phyloP scores from a whole-genome alignment of 2,797 vertebrate species.

The Micrastur ruficollis region DNA sequence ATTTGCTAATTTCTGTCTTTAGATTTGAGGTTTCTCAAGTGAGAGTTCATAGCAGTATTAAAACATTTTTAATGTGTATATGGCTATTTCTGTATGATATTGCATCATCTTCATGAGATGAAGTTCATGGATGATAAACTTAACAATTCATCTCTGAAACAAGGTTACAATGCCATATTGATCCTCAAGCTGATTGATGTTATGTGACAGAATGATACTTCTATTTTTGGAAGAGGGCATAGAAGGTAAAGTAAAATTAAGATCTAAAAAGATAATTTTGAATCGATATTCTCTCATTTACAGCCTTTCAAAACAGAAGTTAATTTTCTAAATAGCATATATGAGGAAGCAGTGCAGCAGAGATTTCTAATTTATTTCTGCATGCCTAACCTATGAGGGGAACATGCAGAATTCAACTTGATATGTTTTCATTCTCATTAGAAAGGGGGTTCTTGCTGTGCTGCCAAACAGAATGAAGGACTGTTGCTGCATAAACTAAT shows the following conservation, averaged over 20 bases:
- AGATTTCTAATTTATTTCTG: not conserved
- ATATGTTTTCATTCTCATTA: not conserved
- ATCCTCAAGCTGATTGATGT: not conserved
- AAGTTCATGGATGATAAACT: not conserved
- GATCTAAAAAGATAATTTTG: not conserved
- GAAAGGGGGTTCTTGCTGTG: not conserved
- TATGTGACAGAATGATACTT: not conserved
- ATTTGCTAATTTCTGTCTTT: not conserved
- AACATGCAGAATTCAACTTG: not conserved
- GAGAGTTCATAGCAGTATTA: not conserved
- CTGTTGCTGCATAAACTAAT: not conserved
- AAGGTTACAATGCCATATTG: not conserved
- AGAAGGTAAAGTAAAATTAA: not conserved
- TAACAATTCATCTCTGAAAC: not conserved
- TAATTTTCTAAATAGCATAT: not conserved
- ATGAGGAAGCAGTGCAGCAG: not conserved
- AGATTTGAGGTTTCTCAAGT: not conserved
- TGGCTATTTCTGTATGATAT: not conserved
- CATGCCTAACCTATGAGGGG: not conserved
- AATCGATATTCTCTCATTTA: not conserved
- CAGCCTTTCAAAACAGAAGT: not conserved
- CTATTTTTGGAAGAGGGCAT: not conserved
- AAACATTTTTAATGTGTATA: not conserved
- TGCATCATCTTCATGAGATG: not conserved
- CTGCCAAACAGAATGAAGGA: not conserved